These are phyloP conservation scores for Leptestheria dahalacensis DNA, from an alignment of 1,140 invertebrate species.

Conservation along the genomic window DNA sequence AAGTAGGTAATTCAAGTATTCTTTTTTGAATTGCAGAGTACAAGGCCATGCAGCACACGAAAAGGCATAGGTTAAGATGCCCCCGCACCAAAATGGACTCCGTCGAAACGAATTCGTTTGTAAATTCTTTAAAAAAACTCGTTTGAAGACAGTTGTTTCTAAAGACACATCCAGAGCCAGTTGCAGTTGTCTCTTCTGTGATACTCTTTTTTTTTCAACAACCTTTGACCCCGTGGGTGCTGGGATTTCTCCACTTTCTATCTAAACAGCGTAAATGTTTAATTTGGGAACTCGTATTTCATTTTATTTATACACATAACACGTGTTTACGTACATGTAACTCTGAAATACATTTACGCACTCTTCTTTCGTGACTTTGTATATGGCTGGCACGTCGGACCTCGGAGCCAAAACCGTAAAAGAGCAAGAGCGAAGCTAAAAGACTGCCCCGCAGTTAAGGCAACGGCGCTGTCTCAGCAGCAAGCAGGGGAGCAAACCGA, in stretches of 20 bases:
- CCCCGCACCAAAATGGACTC: no score
- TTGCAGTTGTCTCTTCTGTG: not conserved
- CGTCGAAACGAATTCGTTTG: not conserved
- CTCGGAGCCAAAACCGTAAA: not conserved
- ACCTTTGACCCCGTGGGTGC: not conserved
- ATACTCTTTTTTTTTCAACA: not conserved
- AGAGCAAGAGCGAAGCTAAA: slow-evolving; percentile 24
- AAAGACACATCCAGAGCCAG: no score
- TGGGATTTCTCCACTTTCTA: not conserved
- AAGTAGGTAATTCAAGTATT: no score
- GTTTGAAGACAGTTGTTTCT: no score
- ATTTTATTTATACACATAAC: not conserved
- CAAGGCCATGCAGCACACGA: no score
- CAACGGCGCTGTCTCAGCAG: slow-evolving; percentile 59
- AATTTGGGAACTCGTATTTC: not conserved
- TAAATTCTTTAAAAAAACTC: not conserved
- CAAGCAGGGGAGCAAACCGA: slow-evolving; percentile 67
- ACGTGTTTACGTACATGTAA: not conserved
- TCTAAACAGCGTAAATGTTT: not conserved
- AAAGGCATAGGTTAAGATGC: no score
- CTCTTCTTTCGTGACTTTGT: no score
- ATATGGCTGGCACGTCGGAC: no score
- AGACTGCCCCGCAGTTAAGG: slow-evolving; percentile 67
- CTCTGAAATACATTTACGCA: not conserved
- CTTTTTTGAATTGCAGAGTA: no score